Base-by-base conservation (phyloP, 1,140 invertebrate species). In the Saccostrea glomerata region DNA sequence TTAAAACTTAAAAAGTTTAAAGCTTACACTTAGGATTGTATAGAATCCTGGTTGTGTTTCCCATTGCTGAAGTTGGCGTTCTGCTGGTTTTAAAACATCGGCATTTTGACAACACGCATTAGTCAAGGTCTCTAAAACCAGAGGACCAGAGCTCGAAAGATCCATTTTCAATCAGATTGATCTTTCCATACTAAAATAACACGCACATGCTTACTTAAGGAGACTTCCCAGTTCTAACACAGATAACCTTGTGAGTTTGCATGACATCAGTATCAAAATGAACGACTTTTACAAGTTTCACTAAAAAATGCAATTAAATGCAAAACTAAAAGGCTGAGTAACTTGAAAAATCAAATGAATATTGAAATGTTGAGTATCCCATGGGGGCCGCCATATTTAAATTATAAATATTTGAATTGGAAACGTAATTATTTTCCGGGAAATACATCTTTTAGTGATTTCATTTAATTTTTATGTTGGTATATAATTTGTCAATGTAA, bases 1-100 rank as follows among this genome's bases (percentile, higher is more conserved):
- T 17, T 73, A 82, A 25, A 20, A 5, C n/a, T 87, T 12, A 9
- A 60, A 36, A 15, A 82, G 2, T 20, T 63, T 3, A 87, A n/a
- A 36, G 20, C 47, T 87, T 70, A 90, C 95, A 96, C 97, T 96
- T 92, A 99, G 95, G 70, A 97, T 96, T 89, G 97, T 97, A 95
- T 98, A 98, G 94, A 98, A 99, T 87, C 98, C 98, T 77, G 97
- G 96, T 94, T 98, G 96, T 73, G 96, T 97, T 96, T 99, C 88
- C 97, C 98, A 98, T 95, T 97, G 96, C 93, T 97, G 96, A 15
- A 99, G 96, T 92, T 97, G 97, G 89, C 96, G 96, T 95, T 98
- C 98, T 23, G 98, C 98, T 58, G 97, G 97, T 95, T 98, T 98
- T 47, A 99, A 95, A 56, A 98, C 95, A 90, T 97, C 96, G 23